A percentile compares a stretch with the other conserved stretches of the same genome.
phyloP scores from a whole-genome alignment of 2,113 vertebrate species.

The Platysteira castanea region DNA sequence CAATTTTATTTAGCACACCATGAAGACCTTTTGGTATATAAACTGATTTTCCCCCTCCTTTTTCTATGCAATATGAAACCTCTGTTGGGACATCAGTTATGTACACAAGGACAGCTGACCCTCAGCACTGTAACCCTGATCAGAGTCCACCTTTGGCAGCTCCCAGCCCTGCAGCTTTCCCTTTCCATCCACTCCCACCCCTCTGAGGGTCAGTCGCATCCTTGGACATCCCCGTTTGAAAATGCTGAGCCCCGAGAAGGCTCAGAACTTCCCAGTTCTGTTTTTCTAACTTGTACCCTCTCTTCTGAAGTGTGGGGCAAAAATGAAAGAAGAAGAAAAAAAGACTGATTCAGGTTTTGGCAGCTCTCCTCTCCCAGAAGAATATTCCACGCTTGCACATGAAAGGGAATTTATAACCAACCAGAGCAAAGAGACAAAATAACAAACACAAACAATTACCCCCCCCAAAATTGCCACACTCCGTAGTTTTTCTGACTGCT shows the following conservation, averaged over 20 bases:
- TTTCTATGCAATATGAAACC: background rate
- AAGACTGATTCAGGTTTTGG: background rate
- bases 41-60: rapidly evolving
- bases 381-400: background rate
- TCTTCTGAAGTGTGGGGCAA: background rate
- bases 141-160: background rate
- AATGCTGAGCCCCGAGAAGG: background rate
- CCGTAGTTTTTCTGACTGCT: background rate
- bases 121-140: background rate
- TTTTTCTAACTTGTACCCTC: background rate
- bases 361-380: background rate
- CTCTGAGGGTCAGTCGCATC: background rate
- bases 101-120: background rate
- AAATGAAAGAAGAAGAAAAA: background rate
- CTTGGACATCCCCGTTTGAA: background rate
- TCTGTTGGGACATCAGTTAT: background rate
- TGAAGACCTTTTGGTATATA: background rate
- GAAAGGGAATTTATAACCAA: background rate
- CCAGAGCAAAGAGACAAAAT: background rate
- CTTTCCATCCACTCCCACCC: background rate
- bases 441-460: background rate
- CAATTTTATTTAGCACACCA: background rate
- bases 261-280: background rate
- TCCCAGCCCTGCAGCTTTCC: background rate
- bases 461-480: background rate